Base-by-base conservation (phyloP, 1,140 invertebrate species). In the Pentalonia nigronervosa region DNA sequence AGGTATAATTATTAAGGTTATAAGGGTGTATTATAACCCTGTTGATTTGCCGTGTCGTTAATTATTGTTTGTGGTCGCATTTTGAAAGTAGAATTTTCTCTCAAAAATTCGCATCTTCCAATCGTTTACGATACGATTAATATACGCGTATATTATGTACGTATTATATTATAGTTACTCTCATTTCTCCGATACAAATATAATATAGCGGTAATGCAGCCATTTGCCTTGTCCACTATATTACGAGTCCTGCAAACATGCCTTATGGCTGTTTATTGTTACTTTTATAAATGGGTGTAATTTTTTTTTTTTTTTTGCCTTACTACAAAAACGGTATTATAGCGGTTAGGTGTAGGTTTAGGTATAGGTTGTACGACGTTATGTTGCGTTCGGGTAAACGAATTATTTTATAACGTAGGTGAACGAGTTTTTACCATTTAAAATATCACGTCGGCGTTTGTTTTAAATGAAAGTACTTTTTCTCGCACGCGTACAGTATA, bases 391-490 rank as follows among this genome's bases (percentile, higher is more conserved):
- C 9, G n/a, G 86, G 45, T 48, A 50, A 50, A 88, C 47, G 34
- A 88, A 87, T 41, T 41, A 41, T 87, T 88, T 89, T 50, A 53
- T 53, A n/a, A 36, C 47, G 48, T 89, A 89, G 87, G 87, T 53
- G 87, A 89, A 89, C 87, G 87, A 89, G 48, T 89, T 89, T 53
- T 21, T 36, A 36, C 25, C 48, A n/a, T n/a, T 53, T 89, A 89
- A 53, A 88, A 88, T 21, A 36, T 84, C 45, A 89, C 87, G 87
- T 23, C 87, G 47, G 47, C 86, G 84, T 47, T 25, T 30, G 17
- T 86, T 84, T 84, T 84, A 41, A 84, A 84, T 47, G 84, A 47
- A 86, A 25, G 84, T 86, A 84, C 34, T 83, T 83, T 83, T 36
- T 83, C 20, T 83, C 34, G 21, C 34, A 23, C 17, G 20, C 34